Evolutionary conservation across 1,140 invertebrate species (phyloP), one percentile per base, ranked within the genome.

Genomic region (Ditylenchus dipsaci): DNA sequence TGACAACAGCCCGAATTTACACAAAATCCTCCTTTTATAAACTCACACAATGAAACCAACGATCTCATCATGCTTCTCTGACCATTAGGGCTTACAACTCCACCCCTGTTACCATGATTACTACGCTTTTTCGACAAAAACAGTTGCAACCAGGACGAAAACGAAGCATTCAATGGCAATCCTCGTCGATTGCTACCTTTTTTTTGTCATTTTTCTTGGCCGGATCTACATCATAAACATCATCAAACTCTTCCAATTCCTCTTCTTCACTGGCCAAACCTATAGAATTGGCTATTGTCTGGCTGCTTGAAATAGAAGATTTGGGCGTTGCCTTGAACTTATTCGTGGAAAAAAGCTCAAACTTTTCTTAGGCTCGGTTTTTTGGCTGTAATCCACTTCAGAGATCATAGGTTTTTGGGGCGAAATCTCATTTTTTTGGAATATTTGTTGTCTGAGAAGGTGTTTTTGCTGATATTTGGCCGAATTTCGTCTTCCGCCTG

Each of bases 11-110:
- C n/a, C n/a, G n/a, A n/a, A n/a, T n/a, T n/a, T n/a, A n/a, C n/a
- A n/a, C n/a, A n/a, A n/a, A n/a, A n/a, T n/a, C n/a, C n/a, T n/a
- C n/a, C n/a, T n/a, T n/a, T n/a, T n/a, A n/a, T n/a, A 45, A 15
- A 56, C 77, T 75, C 69, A 78, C 76, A 78, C 26, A 78, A 49
- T 33, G 76, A 78, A 47, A 78, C 71, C 11, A 75, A 81, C 17
- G 76, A 69, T 26, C 76, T 65, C 19, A 78, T 79, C 26, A 65
- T 57, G 19, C 61, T 30, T 38, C 33, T 30, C 53, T 69, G 62
- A 56, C 33, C 58, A 21, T 61, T 42, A 30, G 30, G n/a, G 49
- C n/a, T n/a, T 49, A 33, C n/a, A 43, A 43, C 42, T 17, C 43
- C 70, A 43, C 57, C 38, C 13, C 59, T 71, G 43, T 67, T 27